These are phyloP conservation scores for Drosophila affinis DNA, from an alignment of 2,888 invertebrate genomes.

Conservation along the genomic window DNA sequence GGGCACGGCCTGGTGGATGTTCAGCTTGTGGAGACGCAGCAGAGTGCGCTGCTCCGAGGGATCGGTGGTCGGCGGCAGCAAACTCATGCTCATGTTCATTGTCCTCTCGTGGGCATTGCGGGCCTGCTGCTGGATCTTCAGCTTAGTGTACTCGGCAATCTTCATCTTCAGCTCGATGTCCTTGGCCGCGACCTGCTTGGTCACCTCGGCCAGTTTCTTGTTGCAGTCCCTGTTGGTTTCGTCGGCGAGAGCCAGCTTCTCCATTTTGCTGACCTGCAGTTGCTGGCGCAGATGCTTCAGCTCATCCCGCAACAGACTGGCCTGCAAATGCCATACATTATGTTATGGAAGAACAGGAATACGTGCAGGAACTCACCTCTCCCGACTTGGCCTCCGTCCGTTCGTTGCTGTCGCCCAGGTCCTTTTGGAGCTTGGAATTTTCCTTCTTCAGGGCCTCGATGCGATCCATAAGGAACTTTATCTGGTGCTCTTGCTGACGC, in stretches of 20 bases:
- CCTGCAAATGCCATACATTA: slow-evolving; percentile 45
- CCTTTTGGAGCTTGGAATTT: slow-evolving; percentile 73
- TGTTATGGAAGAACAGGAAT: not conserved
- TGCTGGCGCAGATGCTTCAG: slow-evolving; percentile 80
- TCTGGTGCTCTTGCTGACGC: slow-evolving; percentile 78
- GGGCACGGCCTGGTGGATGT: slow-evolving; percentile 29
- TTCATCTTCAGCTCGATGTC: slow-evolving; percentile 75
- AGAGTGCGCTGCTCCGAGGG: slow-evolving; percentile 35
- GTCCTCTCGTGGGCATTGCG: slow-evolving; percentile 20
- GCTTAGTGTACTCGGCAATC: slow-evolving; percentile 71
- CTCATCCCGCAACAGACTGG: slow-evolving; percentile 78
- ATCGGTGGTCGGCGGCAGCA: slow-evolving; percentile 10
- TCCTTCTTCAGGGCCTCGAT: slow-evolving; percentile 79
- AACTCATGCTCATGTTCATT: slow-evolving; percentile 18
- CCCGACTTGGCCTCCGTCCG: slow-evolving; percentile 76
- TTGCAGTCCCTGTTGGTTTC: slow-evolving; percentile 71
- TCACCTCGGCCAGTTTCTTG: slow-evolving; percentile 73
- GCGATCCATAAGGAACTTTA: slow-evolving; percentile 81
- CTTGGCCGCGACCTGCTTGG: slow-evolving; percentile 76
- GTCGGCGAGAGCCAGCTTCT: slow-evolving; percentile 75
- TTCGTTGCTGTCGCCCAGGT: slow-evolving; percentile 70
- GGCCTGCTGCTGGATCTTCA: slow-evolving; percentile 66
- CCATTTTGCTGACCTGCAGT: slow-evolving; percentile 77
- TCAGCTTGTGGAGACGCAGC: slow-evolving; percentile 61
- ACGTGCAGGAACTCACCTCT: slow-evolving; percentile 62